phyloP scores from a whole-genome alignment of 2,888 invertebrate species.

The Lasioglossum oenotherae region DNA sequence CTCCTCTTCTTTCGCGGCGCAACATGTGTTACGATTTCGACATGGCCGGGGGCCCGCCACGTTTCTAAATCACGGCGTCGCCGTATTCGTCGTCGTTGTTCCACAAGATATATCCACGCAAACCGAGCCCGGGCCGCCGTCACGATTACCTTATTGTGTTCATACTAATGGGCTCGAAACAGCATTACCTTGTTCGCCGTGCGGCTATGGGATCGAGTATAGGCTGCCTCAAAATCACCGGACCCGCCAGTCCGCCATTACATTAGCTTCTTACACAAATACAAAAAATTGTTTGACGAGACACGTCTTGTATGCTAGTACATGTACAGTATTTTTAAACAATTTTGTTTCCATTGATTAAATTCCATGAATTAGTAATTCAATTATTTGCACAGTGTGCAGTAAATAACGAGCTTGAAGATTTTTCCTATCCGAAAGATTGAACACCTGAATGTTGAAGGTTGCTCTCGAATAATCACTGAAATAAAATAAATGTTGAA shows the following conservation, averaged over 20 bases:
- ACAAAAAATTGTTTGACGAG: too few relatives aligned
- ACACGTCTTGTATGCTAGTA: background rate
- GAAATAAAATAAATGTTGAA: background rate
- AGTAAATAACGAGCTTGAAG: too few relatives aligned
- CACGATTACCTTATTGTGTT: constrained; percentile 78
- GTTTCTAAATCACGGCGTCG: constrained; percentile 73
- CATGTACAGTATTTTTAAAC: too few relatives aligned
- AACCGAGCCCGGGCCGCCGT: constrained; percentile 63
- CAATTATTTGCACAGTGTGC: too few relatives aligned
- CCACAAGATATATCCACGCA: constrained; percentile 61
- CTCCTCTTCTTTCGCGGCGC: constrained; percentile 45
- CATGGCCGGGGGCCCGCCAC: constrained; percentile 59
- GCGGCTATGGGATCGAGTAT: background rate
- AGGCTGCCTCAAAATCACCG: constrained; percentile 13
- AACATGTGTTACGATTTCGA: constrained; percentile 76
- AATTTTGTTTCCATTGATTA: too few relatives aligned
- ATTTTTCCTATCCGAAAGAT: too few relatives aligned
- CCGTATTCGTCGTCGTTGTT: constrained; percentile 42
- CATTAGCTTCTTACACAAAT: too few relatives aligned
- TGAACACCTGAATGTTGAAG: too few relatives aligned
- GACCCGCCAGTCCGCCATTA: background rate
- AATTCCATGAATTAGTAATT: too few relatives aligned
- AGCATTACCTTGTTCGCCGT: constrained; percentile 57
- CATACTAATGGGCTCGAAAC: constrained; percentile 75
- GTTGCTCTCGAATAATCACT: background rate